Base-by-base conservation (phyloP, 1,140 invertebrate species). In the Lepidotrigona ventralis region DNA sequence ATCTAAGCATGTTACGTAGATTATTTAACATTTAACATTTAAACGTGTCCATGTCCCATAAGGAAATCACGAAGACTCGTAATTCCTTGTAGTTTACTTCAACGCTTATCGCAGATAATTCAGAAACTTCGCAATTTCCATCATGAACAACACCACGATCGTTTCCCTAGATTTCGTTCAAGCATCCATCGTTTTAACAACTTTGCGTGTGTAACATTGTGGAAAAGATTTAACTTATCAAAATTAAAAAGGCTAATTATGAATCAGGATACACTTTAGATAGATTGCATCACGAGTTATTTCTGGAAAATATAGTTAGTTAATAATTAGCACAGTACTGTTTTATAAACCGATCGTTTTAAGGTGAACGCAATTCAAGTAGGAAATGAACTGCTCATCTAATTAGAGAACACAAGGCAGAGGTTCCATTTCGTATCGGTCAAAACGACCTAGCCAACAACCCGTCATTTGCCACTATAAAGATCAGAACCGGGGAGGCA, bases 111-210 rank as follows among this genome's bases (percentile, higher is more conserved):
- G 17, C 33, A 23, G 14, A 33, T 33, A 33, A 33, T 6, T 23
- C 6, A n/a, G 4, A 53, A 14, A 8, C 12, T 33, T 54, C 23
- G 64, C 56, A 70, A 74, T 85, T 78, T 33, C 70, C 51, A 46
- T 6, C 39, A 8, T 46, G 39, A 46, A 46, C 23, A n/a, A 15
- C 63, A 64, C 26, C 63, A 39, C 39, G 39, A 46, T 54, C 21
- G 68, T 85, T 81, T 26, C 72, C 70, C 58, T 26, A 71, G 51
- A 33, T 76, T 64, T 78, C 69, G 56, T 76, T 85, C 85, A 88
- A 82, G 83, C 85, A 86, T 85, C 54, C 6, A n/a, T n/a, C n/a
- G n/a, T 39, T 82, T 29, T 78, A 84, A 79, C 66, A 84, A 46
- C 39, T 46, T 46, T 46, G 39, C 6, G 9, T 0, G 39, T 46